Base-by-base conservation (phyloP, 2,113 vertebrate genomes). In the Plectropomus leopardus region DNA sequence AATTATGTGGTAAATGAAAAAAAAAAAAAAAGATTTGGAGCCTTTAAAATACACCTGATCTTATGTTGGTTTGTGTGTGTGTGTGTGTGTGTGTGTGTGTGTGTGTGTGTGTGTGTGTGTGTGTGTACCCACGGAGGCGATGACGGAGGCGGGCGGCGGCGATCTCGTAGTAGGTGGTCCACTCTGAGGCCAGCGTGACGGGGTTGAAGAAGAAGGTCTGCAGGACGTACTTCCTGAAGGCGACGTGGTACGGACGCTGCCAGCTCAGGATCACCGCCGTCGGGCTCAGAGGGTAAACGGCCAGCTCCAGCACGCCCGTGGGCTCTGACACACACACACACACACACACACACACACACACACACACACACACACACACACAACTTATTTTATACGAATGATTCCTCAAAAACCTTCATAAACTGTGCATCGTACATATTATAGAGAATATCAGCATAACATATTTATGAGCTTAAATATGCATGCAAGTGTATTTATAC, bases 181-280 rank as follows among this genome's bases (percentile, higher is more conserved):
- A 99, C 91, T 98, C 97, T 0, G 98, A 97, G 1, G 95, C 95
- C 92, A 98, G 96, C 0, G 96, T 97, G 17, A 95, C 89, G 0
- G 98, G 97, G 91, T 98, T 98, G 94, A 99, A 98, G 93, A 97
- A 98, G 93, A 98, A 99, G 86, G 97, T 98, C 92, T 99, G 97
- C 32, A 99, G 96, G 9, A 98, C 92, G 0, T 98, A 99, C 86
- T 99, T 99, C 81, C 96, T 95, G 95, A 99, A 99, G 40, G 97
- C 94, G 4, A 98, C 97, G 9, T 96, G 93, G 58, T 96, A 97
- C 19, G 97, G 96, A 58, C 98, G 95, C 89, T 95, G 96, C 98
- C 98, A 99, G 92, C 96, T 98, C 86, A 99, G 92, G 68, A 99
- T 95, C 50, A 97, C 96, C 0, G 95, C 96, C 0, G 96, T 97